These are phyloP conservation scores for Aptenodytes forsteri DNA, from an alignment of 2,113 vertebrate genomes.

Conservation along the genomic window DNA sequence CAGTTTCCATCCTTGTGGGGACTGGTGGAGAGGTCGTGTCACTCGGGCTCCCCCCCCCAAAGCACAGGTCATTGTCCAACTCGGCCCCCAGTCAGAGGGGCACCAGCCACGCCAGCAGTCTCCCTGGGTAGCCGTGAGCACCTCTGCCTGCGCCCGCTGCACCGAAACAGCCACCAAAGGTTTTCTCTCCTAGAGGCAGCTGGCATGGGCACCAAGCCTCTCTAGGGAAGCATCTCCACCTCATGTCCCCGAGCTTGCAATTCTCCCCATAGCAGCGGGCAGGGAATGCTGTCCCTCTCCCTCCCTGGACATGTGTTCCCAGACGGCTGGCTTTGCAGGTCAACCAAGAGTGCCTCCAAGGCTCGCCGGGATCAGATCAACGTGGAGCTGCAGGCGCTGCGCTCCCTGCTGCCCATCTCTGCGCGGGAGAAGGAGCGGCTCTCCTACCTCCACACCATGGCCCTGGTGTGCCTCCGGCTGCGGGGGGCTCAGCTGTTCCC, in stretches of 20 bases:
- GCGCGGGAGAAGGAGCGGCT: constrained; percentile 79
- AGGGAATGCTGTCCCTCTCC: background rate
- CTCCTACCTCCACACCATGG: constrained; percentile 89
- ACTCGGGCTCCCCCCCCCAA: fast-evolving
- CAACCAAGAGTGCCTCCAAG: constrained; percentile 89
- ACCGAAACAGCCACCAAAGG: background rate
- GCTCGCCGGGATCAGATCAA: constrained; percentile 87
- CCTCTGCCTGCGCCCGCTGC: background rate
- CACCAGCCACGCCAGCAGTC: background rate
- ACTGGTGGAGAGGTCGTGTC: background rate
- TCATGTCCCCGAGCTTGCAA: fast-evolving
- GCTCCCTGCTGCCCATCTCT: constrained; percentile 79
- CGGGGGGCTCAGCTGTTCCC: constrained; percentile 72
- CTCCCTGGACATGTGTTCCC: background rate
- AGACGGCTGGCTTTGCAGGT: constrained; percentile 73
- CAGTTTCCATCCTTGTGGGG: fast-evolving
- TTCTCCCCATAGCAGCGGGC: fast-evolving
- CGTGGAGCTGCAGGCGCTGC: constrained; percentile 80
- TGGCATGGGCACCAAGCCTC: fast-evolving
- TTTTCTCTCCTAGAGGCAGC: background rate
- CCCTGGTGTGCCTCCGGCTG: constrained; percentile 80
- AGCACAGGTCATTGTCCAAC: background rate
- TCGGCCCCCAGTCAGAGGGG: background rate
- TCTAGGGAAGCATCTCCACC: background rate
- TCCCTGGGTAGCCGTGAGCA: background rate